Base-by-base conservation (phyloP, 2,113 vertebrate species). In the Halichoeres trimaculatus region DNA sequence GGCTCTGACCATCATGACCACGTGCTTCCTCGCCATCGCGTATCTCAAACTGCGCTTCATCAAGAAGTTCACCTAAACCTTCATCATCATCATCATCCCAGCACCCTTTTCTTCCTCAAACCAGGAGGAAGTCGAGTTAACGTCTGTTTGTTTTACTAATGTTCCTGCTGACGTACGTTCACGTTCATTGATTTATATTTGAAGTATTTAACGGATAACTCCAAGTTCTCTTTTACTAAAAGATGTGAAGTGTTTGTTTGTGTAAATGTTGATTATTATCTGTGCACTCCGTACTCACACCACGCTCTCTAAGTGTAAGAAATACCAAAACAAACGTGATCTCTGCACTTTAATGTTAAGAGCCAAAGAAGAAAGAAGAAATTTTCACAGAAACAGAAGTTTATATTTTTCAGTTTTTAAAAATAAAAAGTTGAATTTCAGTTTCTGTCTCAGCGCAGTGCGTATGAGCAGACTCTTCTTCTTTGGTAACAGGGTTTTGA, bases 21-120 rank as follows among this genome's bases (percentile, higher is more conserved):
- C 93, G 3, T 91, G 94, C 53, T 96, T 98, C 91, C 93, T 99
- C 1, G 20, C 19, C 14, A 95, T 97, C 6, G 87, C 96, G 0
- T 98, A 96, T 84, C 50, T 98, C 70, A 98, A 97, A 76, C 84
- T 99, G 66, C 62, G 72, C 58, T 95, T 96, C 70, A 96, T 98
- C 89, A 96, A 91, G 85, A 99, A 99, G 78, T 96, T 95, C 84
- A 95, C 96, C 36, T 99, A 91, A 51, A 67, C 23, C 34, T 10
- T 20, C 64, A 20, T 11, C 30, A 8, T 2, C 38, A 11, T 8
- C 23, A 1, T 13, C 8, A 0, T n/a, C 67, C 8, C 40, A 43
- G 14, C 41, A 13, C 4, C 13, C 5, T 14, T 30, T 30, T 30
- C 3, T 30, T 30, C 30, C 30, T 30, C 6, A 30, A 30, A 30